These are phyloP conservation scores for Cyprinodon variegatus DNA, from an alignment of 2,113 vertebrate species.

Conservation along the genomic window DNA sequence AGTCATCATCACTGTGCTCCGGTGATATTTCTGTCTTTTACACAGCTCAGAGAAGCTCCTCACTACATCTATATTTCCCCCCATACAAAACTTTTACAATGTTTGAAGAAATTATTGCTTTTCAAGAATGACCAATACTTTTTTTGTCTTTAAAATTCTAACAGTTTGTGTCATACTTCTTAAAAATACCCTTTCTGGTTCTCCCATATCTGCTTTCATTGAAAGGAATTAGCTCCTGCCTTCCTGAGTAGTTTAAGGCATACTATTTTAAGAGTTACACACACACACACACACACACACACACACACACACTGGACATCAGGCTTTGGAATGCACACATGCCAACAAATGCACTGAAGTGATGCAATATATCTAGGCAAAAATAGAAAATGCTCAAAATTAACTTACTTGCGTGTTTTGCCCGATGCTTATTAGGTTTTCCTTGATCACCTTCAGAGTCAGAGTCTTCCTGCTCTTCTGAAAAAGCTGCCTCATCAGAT, in stretches of 20 bases:
- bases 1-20: constrained; percentile 83
- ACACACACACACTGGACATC: constrained; percentile 22
- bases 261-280: constrained; percentile 62
- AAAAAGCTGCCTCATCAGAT: constrained; percentile 76
- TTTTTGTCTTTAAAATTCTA: not conserved
- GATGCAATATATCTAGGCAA: not conserved
- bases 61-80: constrained; percentile 37
- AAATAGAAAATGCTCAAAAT: constrained; percentile 20
- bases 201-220: constrained; percentile 36
- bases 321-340: constrained; percentile 51
- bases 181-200: constrained; percentile 4
- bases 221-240: constrained; percentile 38
- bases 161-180: not conserved
- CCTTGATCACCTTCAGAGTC: constrained; percentile 83
- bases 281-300: constrained; percentile 8
- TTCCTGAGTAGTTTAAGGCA: constrained; percentile 23
- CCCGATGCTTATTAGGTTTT: constrained; percentile 92
- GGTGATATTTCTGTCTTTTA: constrained; percentile 79
- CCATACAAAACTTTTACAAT: constrained; percentile 18
- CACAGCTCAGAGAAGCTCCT: constrained; percentile 50
- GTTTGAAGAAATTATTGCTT: not conserved
- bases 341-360: constrained; percentile 46
- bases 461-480: constrained; percentile 81
- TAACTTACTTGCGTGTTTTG: constrained; percentile 94
- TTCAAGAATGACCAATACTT: not conserved